Evolutionary conservation across 2,888 invertebrate species (phyloP).

Genomic region (Temnothorax unifasciatus): DNA sequence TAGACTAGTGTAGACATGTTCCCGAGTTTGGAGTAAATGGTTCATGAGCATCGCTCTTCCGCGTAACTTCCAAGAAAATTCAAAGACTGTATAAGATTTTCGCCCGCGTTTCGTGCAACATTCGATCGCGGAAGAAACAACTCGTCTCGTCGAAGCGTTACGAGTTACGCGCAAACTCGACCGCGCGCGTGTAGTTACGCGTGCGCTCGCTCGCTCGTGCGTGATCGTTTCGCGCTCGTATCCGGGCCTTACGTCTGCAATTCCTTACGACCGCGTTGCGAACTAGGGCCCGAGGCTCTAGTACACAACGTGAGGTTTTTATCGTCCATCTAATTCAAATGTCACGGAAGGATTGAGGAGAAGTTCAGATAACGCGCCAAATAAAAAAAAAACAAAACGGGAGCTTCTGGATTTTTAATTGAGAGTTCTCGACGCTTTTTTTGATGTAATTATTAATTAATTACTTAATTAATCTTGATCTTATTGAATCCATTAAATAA

Average conservation of each 20-base stretch:
- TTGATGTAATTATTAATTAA: background rate
- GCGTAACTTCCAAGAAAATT: slow-evolving; percentile 4
- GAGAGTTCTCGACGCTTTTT: background rate
- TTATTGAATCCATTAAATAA: background rate
- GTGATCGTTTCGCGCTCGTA: slow-evolving; percentile 13
- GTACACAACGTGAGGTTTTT: background rate
- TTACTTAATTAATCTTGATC: background rate
- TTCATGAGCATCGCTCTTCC: background rate
- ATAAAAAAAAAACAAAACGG: background rate
- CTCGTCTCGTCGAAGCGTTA: slow-evolving; percentile 63
- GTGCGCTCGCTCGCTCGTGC: slow-evolving; percentile 37
- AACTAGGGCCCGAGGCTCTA: background rate
- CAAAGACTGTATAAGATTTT: background rate
- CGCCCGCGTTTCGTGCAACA: slow-evolving; percentile 15
- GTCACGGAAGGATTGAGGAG: background rate
- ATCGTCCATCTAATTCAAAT: background rate
- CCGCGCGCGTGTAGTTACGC: slow-evolving; percentile 36
- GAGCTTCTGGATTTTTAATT: background rate
- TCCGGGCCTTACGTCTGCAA: slow-evolving; percentile 36
- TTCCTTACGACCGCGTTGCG: slow-evolving; percentile 28
- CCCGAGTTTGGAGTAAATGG: background rate
- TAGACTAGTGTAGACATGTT: background rate
- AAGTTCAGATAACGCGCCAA: background rate
- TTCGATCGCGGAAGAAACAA: slow-evolving; percentile 68
- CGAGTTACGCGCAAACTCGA: slow-evolving; percentile 47